These are phyloP conservation scores for Iphiclides podalirius DNA, from an alignment of 2,888 invertebrate species.

Conservation along the genomic window DNA sequence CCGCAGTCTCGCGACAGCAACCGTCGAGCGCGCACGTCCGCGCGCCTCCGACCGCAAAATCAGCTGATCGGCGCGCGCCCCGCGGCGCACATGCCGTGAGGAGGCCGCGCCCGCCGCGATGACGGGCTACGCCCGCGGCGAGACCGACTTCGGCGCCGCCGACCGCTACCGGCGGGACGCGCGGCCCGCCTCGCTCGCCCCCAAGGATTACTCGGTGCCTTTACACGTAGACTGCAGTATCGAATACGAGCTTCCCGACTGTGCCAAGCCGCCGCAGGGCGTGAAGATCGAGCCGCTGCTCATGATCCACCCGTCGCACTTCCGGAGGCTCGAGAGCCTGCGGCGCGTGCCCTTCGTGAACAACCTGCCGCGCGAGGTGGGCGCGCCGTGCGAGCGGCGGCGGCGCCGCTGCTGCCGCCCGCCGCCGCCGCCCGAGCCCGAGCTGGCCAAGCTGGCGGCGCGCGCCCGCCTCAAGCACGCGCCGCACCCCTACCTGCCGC, in stretches of 20 bases:
- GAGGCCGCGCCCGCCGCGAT: constrained; percentile 71
- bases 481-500: constrained; percentile 42
- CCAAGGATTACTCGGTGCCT: constrained; percentile 92
- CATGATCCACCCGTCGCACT: constrained; percentile 95
- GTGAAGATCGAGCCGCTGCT: constrained; percentile 90
- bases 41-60: constrained; percentile 48
- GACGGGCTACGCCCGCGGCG: constrained; percentile 77
- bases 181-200: constrained; percentile 75
- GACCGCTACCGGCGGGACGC: constrained; percentile 70
- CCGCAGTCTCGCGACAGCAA: constrained; percentile 54
- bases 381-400: constrained; percentile 41
- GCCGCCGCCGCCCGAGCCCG: constrained; percentile 39
- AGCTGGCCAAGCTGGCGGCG: constrained; percentile 35
- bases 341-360: constrained; percentile 91
- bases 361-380: constrained; percentile 85
- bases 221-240: constrained; percentile 95
- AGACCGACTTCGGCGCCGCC: constrained; percentile 71
- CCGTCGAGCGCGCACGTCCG: constrained; percentile 52
- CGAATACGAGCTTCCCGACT: constrained; percentile 94
- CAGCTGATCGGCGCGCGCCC: constrained; percentile 73
- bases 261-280: constrained; percentile 92
- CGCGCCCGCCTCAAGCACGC: constrained; percentile 37
- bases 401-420: constrained; percentile 43
- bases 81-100: constrained; percentile 76
- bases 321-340: constrained; percentile 91